These are phyloP conservation scores for Hormaphis cornu DNA, from an alignment of 1,140 invertebrate species.

Conservation along the genomic window DNA sequence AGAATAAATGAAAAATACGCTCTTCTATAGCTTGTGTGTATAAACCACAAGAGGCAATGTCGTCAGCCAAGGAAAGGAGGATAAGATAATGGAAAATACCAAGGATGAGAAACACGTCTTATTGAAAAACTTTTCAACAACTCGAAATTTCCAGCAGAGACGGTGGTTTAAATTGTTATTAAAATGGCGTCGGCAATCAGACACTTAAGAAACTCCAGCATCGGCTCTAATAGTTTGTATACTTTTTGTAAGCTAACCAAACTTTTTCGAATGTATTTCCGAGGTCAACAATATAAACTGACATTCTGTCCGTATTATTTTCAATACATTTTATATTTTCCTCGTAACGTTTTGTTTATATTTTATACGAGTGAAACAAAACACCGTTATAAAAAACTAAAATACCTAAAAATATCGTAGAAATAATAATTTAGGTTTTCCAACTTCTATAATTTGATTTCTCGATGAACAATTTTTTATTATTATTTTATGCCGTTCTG, in stretches of 20 bases:
- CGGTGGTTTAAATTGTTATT: conserved; percentile 14
- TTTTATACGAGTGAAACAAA: no score
- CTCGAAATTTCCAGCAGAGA: not conserved
- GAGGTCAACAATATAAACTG: not conserved
- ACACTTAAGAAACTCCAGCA: not conserved
- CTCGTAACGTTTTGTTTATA: no score
- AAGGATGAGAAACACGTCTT: conserved; percentile 4
- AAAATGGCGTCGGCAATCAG: conserved; percentile 16
- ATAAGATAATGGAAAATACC: not conserved
- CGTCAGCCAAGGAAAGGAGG: not conserved
- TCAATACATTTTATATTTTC: no score
- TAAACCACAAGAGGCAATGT: not conserved
- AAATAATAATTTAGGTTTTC: no score
- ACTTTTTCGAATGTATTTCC: not conserved
- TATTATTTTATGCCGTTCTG: no score
- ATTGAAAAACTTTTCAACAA: conserved; percentile 16
- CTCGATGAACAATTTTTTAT: no score
- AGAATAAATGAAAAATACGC: not conserved
- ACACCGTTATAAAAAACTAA: no score
- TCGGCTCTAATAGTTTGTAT: not conserved
- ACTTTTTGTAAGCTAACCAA: not conserved
- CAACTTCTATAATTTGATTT: no score
- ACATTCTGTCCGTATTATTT: not conserved
- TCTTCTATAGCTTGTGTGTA: not conserved
- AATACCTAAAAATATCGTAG: no score